These are phyloP conservation scores for Drosophila buzzatii DNA, from an alignment of 2,888 invertebrate genomes.

Conservation along the genomic window DNA sequence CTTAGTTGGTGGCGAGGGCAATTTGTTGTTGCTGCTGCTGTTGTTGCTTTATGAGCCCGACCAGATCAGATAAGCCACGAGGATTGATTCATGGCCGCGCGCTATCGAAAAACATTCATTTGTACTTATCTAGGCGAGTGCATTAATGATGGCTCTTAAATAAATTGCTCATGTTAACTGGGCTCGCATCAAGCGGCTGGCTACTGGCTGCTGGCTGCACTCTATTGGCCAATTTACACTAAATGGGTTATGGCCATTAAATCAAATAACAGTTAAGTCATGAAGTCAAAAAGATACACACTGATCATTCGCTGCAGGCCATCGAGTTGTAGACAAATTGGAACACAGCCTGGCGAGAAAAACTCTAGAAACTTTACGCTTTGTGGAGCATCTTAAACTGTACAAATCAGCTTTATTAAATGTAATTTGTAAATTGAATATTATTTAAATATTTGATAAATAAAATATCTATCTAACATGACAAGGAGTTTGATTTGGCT, in stretches of 20 bases:
- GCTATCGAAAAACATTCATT: slow-evolving; percentile 41
- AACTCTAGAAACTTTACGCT: background rate
- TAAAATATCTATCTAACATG: too few relatives aligned
- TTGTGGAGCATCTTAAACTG: too few relatives aligned
- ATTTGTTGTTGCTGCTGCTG: slow-evolving; percentile 30
- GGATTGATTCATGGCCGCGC: slow-evolving; percentile 51
- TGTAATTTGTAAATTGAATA: too few relatives aligned
- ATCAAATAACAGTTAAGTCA: slow-evolving; percentile 35
- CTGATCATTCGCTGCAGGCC: slow-evolving; percentile 8
- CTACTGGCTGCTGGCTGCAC: slow-evolving; percentile 9
- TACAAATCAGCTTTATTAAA: too few relatives aligned
- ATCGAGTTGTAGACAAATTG: background rate
- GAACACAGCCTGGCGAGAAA: background rate
- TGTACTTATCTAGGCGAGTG: slow-evolving; percentile 36
- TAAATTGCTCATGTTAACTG: slow-evolving; percentile 44
- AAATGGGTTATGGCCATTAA: slow-evolving; percentile 29
- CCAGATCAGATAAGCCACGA: slow-evolving; percentile 42
- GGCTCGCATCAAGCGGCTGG: slow-evolving; percentile 17
- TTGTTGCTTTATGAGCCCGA: slow-evolving; percentile 5
- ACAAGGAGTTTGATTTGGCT: too few relatives aligned
- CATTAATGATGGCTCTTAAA: slow-evolving; percentile 55
- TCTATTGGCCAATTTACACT: slow-evolving; percentile 19
- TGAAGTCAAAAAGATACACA: slow-evolving; percentile 12
- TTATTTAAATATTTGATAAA: too few relatives aligned
- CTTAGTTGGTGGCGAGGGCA: slow-evolving; percentile 19